Evolutionary conservation across 1,140 invertebrate genomes (phyloP).

Genomic region (Magallana angulata): DNA sequence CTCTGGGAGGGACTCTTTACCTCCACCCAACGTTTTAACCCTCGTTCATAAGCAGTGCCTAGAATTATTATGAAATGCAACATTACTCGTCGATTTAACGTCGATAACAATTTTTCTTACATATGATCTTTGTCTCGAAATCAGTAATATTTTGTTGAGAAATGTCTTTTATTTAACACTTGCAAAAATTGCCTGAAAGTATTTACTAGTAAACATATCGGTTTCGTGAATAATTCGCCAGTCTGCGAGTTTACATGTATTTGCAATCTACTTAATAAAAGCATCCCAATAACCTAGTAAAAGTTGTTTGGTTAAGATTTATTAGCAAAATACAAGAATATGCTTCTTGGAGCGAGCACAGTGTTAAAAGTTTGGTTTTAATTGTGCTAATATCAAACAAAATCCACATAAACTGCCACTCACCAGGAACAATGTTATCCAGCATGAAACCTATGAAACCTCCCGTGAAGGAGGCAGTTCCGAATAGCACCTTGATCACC

Average conservation of each 20-base stretch:
- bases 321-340: neutral
- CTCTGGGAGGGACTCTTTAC: neutral
- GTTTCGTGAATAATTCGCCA: neutral
- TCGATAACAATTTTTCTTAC: neutral
- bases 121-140: neutral
- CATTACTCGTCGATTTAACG: neutral
- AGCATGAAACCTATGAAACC: conserved; percentile 89
- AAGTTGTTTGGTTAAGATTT: too few relatives aligned
- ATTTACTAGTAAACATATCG: neutral
- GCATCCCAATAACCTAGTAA: too few relatives aligned
- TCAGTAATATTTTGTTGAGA: neutral
- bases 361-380: neutral
- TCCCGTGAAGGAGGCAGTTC: conserved; percentile 91
- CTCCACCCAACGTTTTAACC: neutral
- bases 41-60: neutral
- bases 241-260: neutral
- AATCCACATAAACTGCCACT: neutral
- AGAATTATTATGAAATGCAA: neutral
- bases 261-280: too few relatives aligned
- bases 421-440: conserved; percentile 92
- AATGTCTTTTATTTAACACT: neutral
- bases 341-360: neutral
- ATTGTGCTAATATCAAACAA: neutral
- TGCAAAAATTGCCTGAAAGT: neutral
- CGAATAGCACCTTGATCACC: conserved; percentile 88